Conservation (phyloP, 2,113 vertebrate species). For the Gallinago media region DNA sequence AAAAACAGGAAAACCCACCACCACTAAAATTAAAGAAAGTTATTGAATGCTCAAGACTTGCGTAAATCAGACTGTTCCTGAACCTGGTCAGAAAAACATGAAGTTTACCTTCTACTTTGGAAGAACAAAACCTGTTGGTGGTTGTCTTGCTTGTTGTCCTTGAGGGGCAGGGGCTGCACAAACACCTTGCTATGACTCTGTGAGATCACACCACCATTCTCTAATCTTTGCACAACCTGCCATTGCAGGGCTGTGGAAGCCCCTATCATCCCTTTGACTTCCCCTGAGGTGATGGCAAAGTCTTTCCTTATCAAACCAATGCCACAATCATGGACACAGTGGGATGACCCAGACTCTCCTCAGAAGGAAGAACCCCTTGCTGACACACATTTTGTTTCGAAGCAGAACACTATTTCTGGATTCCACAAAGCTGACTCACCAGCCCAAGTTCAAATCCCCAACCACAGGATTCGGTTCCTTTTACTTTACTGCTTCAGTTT, state of each 20-base stretch:
- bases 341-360: background rate
- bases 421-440: slow-evolving; percentile 4
- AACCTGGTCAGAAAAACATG: background rate
- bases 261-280: background rate
- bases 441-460: background rate
- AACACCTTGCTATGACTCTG: background rate
- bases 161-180: background rate
- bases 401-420: slow-evolving; percentile 48
- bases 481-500: slow-evolving; percentile 16
- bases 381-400: background rate
- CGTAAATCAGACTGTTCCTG: background rate
- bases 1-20: no score
- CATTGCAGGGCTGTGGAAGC: background rate
- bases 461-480: slow-evolving; percentile 57
- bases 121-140: background rate
- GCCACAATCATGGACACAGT: fast-evolving
- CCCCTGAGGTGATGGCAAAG: background rate
- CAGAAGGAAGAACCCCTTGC: slow-evolving; percentile 20
- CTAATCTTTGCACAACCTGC: background rate
- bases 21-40: background rate
- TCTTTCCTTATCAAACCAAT: background rate
- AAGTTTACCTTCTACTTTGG: background rate
- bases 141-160: background rate
- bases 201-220: background rate
- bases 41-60: background rate